Percentiles rank a stretch among this genome's conserved stretches.
Evolutionary conservation across 2,113 vertebrate species (phyloP).

Genomic region (Plectropomus leopardus): DNA sequence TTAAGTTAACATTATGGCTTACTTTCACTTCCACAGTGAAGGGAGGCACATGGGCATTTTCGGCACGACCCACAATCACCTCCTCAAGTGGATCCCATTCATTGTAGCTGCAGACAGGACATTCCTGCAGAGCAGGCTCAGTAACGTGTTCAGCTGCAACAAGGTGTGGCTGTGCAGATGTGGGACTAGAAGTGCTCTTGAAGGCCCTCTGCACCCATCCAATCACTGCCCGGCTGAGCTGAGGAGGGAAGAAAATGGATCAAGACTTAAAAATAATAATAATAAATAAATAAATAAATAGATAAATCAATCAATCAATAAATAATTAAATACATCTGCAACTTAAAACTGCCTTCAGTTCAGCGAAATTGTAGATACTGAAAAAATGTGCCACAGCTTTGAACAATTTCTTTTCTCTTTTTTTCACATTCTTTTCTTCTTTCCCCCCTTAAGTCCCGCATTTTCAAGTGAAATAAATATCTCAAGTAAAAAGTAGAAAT

Average conservation of each 20-base stretch:
- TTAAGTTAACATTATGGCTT: constrained; percentile 39
- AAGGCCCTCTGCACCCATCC: constrained; percentile 92
- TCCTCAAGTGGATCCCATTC: constrained; percentile 99
- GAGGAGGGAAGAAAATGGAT: constrained; percentile 24
- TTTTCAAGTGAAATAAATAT: too few relatives aligned
- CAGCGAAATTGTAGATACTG: background rate
- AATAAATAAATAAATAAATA: too few relatives aligned
- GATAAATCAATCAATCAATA: too few relatives aligned
- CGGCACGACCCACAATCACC: constrained; percentile 97
- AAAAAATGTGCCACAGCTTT: background rate
- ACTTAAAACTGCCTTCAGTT: background rate
- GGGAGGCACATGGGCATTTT: constrained; percentile 94
- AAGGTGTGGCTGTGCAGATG: constrained; percentile 82
- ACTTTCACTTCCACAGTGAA: constrained; percentile 99
- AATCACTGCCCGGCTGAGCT: constrained; percentile 88
- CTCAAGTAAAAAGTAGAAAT: too few relatives aligned
- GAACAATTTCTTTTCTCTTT: too few relatives aligned
- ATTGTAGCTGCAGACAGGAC: constrained; percentile 94
- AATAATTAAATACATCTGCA: background rate
- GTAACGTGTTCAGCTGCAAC: constrained; percentile 82
- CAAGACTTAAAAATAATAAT: background rate
- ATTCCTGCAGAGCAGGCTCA: constrained; percentile 86
- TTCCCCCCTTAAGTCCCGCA: too few relatives aligned
- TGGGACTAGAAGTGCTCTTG: constrained; percentile 93
- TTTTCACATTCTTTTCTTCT: too few relatives aligned